Percentiles rank a stretch among this genome's conserved stretches.
These are phyloP conservation scores for Laodelphax striatellus DNA, from an alignment of 1,140 invertebrate species.

Conservation along the genomic window DNA sequence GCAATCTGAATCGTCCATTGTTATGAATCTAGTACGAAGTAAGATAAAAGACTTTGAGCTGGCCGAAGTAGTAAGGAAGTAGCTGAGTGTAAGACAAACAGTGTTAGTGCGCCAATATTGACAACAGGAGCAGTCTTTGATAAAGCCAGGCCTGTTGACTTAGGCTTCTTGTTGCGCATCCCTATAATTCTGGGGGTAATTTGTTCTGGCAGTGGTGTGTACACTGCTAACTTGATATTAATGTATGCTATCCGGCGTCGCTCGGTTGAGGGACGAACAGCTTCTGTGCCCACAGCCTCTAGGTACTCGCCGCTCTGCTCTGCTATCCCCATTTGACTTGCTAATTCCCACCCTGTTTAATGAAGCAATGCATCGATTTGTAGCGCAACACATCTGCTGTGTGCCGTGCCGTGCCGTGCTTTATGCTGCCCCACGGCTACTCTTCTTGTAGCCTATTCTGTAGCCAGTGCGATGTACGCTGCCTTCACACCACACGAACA, in stretches of 20 bases:
- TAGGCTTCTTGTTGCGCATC: conserved; percentile 2
- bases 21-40: too few relatives aligned
- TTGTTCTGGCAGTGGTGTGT: conserved; percentile 2
- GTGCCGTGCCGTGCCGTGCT: too few relatives aligned
- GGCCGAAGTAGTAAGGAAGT: too few relatives aligned
- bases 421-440: too few relatives aligned
- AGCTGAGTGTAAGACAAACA: background rate
- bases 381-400: background rate
- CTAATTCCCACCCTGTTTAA: conserved; percentile 2
- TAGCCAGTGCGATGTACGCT: too few relatives aligned
- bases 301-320: background rate
- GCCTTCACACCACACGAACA: too few relatives aligned
- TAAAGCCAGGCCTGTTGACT: background rate
- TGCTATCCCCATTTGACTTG: conserved; percentile 1
- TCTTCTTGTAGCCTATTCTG: too few relatives aligned
- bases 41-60: too few relatives aligned
- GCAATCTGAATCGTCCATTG: too few relatives aligned
- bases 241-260: conserved; percentile 2
- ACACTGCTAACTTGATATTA: conserved; percentile 4
- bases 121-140: conserved; percentile 1
- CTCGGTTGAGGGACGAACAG: background rate
- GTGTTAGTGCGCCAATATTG: conserved; percentile 1
- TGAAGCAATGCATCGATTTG: conserved; percentile 3
- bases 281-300: background rate
- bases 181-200: conserved; percentile 3